These are phyloP conservation scores for Manis javanica DNA, from an alignment of 2,797 vertebrate species.

Conservation along the genomic window DNA sequence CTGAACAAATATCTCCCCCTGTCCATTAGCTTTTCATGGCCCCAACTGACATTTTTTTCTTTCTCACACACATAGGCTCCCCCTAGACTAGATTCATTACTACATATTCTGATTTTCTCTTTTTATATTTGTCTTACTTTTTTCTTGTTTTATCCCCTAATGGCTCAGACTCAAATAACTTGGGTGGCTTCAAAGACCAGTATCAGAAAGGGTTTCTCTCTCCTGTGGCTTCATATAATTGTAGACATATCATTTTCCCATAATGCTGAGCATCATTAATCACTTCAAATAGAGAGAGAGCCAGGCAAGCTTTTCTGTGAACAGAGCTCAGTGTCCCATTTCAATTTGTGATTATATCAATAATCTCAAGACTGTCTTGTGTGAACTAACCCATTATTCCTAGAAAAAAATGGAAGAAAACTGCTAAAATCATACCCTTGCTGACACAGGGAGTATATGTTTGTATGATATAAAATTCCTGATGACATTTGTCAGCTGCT, in stretches of 20 bases:
- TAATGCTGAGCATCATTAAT: constrained; percentile 61
- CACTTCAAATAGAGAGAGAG: constrained; percentile 74
- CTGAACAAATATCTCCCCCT: background rate
- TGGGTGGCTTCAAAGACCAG: constrained; percentile 66
- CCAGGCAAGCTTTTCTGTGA: constrained; percentile 64
- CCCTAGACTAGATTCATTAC: background rate
- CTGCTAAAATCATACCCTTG: constrained; percentile 53
- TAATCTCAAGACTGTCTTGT: constrained; percentile 68
- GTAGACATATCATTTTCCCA: constrained; percentile 64
- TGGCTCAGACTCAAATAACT: constrained; percentile 40
- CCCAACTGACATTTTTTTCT: background rate
- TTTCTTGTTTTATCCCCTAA: background rate
- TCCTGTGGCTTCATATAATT: constrained; percentile 66
- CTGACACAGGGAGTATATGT: constrained; percentile 39
- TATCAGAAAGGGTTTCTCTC: constrained; percentile 54
- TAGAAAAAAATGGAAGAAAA: constrained; percentile 69
- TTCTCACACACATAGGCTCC: background rate
- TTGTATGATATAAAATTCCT: constrained; percentile 68
- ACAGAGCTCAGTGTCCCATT: constrained; percentile 48
- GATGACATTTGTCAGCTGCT: constrained; percentile 69
- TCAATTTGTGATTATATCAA: constrained; percentile 76
- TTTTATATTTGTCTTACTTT: background rate
- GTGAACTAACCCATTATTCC: constrained; percentile 70
- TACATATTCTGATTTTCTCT: background rate
- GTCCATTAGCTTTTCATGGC: background rate